Conservation (phyloP, 2,797 vertebrate species). For the Nannoperca australis region DNA sequence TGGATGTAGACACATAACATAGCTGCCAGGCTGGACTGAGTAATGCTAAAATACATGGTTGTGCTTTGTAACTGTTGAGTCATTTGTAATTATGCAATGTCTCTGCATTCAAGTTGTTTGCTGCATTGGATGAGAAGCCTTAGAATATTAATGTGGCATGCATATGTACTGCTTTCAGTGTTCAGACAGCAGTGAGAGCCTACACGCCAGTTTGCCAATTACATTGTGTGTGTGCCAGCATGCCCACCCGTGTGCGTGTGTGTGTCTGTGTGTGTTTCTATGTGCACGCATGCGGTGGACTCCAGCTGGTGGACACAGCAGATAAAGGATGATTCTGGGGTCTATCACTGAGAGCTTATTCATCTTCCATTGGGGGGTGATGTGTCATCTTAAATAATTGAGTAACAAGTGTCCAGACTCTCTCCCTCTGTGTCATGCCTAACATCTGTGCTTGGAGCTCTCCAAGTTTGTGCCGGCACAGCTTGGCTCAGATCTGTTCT, state of each 20-base stretch:
- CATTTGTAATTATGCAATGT: conserved; percentile 38
- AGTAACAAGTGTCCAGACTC: conserved; percentile 85
- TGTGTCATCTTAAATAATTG: conserved; percentile 87
- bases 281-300: conserved; percentile 41
- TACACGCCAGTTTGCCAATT: conserved; percentile 3
- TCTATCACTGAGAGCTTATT: conserved; percentile 82
- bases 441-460: conserved; percentile 77
- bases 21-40: conserved; percentile 7
- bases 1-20: conserved; percentile 19
- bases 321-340: conserved; percentile 84
- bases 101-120: conserved; percentile 30
- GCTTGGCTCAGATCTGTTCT: conserved; percentile 66
- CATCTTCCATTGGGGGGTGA: conserved; percentile 83
- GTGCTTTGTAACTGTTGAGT: conserved; percentile 35
- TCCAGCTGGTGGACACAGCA: conserved; percentile 80
- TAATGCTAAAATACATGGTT: conserved; percentile 8
- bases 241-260: conserved; percentile 45
- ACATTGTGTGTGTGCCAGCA: conserved; percentile 43
- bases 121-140: conserved; percentile 33
- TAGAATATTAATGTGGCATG: conserved; percentile 42
- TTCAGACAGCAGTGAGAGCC: conserved; percentile 36
- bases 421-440: conserved; percentile 68
- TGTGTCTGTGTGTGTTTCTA: background rate
- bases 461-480: conserved; percentile 60
- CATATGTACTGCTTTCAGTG: conserved; percentile 29